Evolutionary conservation across 2,888 invertebrate genomes (phyloP).

Genomic region (Drosophila peninsularis): DNA sequence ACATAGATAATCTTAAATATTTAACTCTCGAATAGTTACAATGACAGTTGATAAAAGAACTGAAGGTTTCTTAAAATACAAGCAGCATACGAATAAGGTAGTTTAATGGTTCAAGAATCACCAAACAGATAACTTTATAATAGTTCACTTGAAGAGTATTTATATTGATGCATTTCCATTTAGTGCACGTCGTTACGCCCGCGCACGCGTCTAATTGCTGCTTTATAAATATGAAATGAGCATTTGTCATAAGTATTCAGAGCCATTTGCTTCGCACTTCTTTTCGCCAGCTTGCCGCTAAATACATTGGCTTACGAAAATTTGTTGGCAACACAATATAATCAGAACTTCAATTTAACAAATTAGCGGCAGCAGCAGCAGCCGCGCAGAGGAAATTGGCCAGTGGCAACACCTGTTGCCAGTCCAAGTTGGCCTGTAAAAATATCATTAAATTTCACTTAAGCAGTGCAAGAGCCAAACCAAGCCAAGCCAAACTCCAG

Average conservation of each 20-base stretch:
- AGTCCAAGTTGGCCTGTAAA: slow-evolving; percentile 46
- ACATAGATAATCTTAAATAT: background rate
- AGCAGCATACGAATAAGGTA: too few species aligned
- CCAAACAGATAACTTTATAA: too few species aligned
- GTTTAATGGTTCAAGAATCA: background rate
- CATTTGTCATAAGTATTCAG: background rate
- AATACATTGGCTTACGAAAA: slow-evolving; percentile 16
- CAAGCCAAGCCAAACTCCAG: slow-evolving; percentile 44
- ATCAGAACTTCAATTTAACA: slow-evolving; percentile 61
- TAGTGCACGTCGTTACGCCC: slow-evolving; percentile 29
- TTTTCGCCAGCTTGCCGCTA: slow-evolving; percentile 2
- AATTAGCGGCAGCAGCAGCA: slow-evolving; percentile 56
- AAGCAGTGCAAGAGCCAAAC: slow-evolving; percentile 55
- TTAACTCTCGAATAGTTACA: background rate
- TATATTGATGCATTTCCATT: background rate
- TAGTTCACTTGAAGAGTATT: background rate
- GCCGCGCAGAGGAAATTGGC: slow-evolving; percentile 33
- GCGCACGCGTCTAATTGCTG: slow-evolving; percentile 5
- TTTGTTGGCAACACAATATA: slow-evolving; percentile 52
- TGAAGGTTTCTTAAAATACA: background rate
- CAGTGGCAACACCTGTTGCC: slow-evolving; percentile 64
- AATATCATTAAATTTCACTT: slow-evolving; percentile 77
- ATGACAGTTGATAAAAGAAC: too few species aligned
- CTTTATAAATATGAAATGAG: slow-evolving; percentile 12
- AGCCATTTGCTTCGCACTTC: background rate